Conservation (phyloP, 1,140 invertebrate species). For the Camponotus pennsylvanicus region DNA sequence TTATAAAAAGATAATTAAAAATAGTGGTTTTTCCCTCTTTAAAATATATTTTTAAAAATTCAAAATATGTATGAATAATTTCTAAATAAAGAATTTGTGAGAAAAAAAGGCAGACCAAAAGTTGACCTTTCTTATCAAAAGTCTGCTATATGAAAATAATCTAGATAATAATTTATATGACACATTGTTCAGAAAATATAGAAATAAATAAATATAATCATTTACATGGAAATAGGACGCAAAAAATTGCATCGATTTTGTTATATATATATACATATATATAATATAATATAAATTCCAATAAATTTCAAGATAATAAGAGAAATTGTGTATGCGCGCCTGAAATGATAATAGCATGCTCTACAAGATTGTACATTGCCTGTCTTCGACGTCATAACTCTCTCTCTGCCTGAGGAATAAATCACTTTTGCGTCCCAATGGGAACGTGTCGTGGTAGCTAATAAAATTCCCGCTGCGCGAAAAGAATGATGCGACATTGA, state of each 20-base stretch:
- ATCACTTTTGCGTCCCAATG: constrained; percentile 51
- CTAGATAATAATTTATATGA: not conserved
- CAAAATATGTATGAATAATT: no score
- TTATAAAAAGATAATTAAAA: not conserved
- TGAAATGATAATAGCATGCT: not conserved
- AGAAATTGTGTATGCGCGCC: not conserved
- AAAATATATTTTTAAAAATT: no score
- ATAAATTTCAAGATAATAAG: not conserved
- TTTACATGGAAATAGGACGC: not conserved
- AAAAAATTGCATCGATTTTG: no score
- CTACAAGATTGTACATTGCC: not conserved
- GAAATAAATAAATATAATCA: not conserved
- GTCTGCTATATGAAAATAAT: not conserved
- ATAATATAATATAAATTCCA: not conserved
- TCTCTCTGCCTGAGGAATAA: constrained; percentile 44
- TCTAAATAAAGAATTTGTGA: not conserved
- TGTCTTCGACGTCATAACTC: constrained; percentile 31
- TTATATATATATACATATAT: no score
- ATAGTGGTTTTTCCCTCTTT: not conserved
- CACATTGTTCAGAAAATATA: not conserved
- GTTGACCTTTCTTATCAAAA: no score
- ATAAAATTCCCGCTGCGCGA: constrained; percentile 43
- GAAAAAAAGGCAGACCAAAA: no score
- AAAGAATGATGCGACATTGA: constrained; percentile 32
- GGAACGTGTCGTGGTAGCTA: constrained; percentile 35